Conservation (phyloP, 2,797 vertebrate genomes). For the Heliangelus exortis region DNA sequence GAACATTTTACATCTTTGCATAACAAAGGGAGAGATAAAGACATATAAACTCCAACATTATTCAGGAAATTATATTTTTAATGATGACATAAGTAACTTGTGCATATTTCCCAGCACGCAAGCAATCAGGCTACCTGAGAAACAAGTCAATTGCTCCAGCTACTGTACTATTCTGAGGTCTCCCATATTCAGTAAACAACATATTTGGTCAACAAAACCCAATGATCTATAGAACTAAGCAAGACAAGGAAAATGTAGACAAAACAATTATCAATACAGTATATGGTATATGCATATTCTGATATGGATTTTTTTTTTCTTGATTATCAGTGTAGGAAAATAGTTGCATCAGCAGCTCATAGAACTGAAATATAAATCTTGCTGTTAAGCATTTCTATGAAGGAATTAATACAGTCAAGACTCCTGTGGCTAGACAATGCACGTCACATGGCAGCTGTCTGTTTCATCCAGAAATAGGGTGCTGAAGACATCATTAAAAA, state of each 20-base stretch:
- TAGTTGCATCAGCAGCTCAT: conserved; percentile 54
- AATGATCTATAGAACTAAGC: not conserved
- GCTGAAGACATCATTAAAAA: conserved; percentile 95
- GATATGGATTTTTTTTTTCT: not conserved
- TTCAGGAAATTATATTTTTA: conserved; percentile 39
- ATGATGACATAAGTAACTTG: not conserved
- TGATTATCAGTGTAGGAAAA: conserved; percentile 9
- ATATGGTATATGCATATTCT: not conserved
- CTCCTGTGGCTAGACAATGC: conserved; percentile 74
- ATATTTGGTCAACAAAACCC: not conserved
- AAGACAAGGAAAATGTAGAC: not conserved
- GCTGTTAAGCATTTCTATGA: conserved; percentile 16
- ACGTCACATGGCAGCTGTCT: conserved; percentile 80
- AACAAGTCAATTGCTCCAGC: not conserved
- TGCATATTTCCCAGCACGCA: not conserved
- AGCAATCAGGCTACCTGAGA: conserved; percentile 1
- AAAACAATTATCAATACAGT: not conserved
- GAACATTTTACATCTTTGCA: not conserved
- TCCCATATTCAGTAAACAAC: not conserved
- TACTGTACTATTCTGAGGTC: not conserved
- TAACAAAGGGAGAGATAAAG: not conserved
- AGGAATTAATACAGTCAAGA: not conserved
- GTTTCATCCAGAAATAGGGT: conserved; percentile 89
- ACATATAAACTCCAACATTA: not conserved
- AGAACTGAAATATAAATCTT: conserved; percentile 65